phyloP scores from a whole-genome alignment of 2,113 vertebrate species.

The Egretta garzetta region DNA sequence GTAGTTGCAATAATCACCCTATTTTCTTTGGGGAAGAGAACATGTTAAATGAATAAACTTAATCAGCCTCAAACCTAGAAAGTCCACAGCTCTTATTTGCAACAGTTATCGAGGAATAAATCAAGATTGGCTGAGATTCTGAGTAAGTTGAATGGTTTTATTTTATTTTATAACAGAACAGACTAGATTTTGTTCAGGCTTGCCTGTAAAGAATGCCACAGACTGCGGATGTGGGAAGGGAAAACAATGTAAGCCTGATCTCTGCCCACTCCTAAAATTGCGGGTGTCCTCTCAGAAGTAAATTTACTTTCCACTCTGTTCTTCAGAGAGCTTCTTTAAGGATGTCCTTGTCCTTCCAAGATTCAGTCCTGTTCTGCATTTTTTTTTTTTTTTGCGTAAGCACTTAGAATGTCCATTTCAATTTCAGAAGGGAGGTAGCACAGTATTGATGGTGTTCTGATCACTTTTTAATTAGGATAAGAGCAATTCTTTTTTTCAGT shows the following conservation, averaged over 20 bases:
- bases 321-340: background rate
- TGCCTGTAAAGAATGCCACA: background rate
- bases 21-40: background rate
- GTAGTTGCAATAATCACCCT: background rate
- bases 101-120: background rate
- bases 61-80: background rate
- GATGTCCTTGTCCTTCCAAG: background rate
- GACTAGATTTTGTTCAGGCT: background rate
- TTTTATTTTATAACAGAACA: background rate
- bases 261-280: background rate
- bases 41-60: background rate
- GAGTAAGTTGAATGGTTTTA: background rate
- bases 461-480: background rate
- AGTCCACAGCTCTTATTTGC: background rate
- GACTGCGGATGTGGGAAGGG: background rate
- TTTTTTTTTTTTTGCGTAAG: background rate
- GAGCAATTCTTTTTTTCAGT: background rate
- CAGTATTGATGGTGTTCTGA: background rate
- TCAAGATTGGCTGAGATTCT: background rate
- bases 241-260: rapidly evolving
- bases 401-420: background rate
- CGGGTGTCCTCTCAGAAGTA: background rate
- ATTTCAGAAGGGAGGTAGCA: background rate
- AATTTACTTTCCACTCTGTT: background rate
- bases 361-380: background rate